Evolutionary conservation across 23 tunicate genomes (phyloP), one percentile per base, ranked within the genome.

Genomic region (Trididemnum nubilum): DNA sequence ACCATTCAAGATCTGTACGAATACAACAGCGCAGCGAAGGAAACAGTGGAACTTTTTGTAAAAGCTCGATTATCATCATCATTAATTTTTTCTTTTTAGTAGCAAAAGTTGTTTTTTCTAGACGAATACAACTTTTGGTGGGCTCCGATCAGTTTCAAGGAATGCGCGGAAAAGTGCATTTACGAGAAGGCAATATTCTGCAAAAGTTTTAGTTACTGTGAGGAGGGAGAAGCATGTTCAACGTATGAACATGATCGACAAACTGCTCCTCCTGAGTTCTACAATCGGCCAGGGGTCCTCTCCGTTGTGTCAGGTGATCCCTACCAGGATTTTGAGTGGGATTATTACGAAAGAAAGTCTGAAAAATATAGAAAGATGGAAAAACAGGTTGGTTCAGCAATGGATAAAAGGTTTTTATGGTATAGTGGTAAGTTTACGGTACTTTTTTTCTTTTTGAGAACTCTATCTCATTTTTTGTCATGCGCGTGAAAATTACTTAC

Each of bases 111-210:
- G n/a, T n/a, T 44, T 44, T 44, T 64, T 77, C 7, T 70, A 91
- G 97, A 82, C 33, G 97, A 91, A 67, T 91, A 91, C 79, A 91
- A 81, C 81, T 85, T 60, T 75, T 91, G 89, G 86, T 81, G 71
- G 79, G 5, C 80, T 21, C 85, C 85, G 29, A 24, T 81, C 2
- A 34, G 63, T 15, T 34, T 77, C 26, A 34, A 35, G 28, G 90
- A 82, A 0, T 91, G 97, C 81, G 78, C 72, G 24, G 66, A 76
- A 0, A 81, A 51, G 1, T 91, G 97, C 65, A 2, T 91, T 15
- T 35, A 74, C 19, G 90, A 91, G 5, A 52, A 26, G 33, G 22
- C 77, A 25, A 81, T 91, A 0, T 57, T 54, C 37, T 91, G 97
- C 59, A 74, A 73, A n/a, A 91, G 97, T 58, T 91, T 91, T 64